Evolutionary conservation across 2,113 vertebrate species (phyloP).

Genomic region (Sander lucioperca): DNA sequence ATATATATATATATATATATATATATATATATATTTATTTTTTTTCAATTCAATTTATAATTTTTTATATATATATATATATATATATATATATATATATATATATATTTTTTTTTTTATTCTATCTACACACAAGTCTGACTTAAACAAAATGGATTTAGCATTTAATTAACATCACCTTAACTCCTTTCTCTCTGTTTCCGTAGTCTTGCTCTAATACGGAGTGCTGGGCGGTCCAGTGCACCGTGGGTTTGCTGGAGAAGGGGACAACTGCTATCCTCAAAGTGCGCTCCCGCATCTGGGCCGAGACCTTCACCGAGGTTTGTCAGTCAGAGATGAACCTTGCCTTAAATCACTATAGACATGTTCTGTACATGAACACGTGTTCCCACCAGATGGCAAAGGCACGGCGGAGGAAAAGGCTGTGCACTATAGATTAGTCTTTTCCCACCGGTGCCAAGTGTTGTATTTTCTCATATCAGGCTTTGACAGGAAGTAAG

Average conservation of each 20-base stretch:
- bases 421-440: conserved; percentile 17
- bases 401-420: conserved; percentile 17
- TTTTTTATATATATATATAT: not conserved
- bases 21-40: not conserved
- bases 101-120: not conserved
- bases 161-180: not conserved
- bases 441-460: conserved; percentile 29
- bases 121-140: not conserved
- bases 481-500: conserved; percentile 44
- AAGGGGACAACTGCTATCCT: conserved; percentile 87
- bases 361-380: conserved; percentile 5
- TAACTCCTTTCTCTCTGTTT: conserved; percentile 8
- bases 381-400: conserved; percentile 36
- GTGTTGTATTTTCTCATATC: conserved; percentile 55
- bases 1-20: too few species aligned
- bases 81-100: not conserved
- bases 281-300: conserved; percentile 88
- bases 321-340: conserved; percentile 77
- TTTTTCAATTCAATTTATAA: too few species aligned
- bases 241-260: conserved; percentile 87
- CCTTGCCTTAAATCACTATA: not conserved
- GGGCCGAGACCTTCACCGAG: conserved; percentile 90
- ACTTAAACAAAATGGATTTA: not conserved
- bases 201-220: conserved; percentile 87
- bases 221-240: conserved; percentile 88